Conservation (phyloP, 2,113 vertebrate genomes). For the Aepyceros melampus region DNA sequence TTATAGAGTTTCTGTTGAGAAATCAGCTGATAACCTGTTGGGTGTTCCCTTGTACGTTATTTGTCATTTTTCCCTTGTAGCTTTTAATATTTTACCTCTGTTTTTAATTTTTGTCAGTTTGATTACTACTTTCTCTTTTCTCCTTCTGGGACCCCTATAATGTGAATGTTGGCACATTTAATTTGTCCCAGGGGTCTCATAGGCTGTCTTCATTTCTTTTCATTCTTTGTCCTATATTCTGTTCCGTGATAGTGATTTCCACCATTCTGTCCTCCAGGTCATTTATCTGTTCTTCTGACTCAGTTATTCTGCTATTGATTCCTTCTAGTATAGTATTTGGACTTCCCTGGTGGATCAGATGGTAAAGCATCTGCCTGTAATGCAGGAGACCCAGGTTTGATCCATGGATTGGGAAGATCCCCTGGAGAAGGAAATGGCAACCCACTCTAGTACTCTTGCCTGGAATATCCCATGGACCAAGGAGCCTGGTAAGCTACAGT, state of each 20-base stretch:
- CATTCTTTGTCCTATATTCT: not conserved
- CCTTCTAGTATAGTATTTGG: not conserved
- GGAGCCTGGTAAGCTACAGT: too few relatives aligned
- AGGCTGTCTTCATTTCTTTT: not conserved
- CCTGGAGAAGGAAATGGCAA: too few relatives aligned
- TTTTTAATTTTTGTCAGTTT: not conserved
- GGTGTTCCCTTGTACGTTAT: not conserved
- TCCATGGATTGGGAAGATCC: too few relatives aligned
- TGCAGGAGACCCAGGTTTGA: fast-evolving
- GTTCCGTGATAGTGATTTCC: not conserved
- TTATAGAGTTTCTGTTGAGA: not conserved
- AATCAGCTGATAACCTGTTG: not conserved
- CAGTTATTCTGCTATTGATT: not conserved
- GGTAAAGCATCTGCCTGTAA: too few relatives aligned
- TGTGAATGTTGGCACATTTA: not conserved
- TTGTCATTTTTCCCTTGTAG: not conserved
- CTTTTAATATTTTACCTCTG: not conserved
- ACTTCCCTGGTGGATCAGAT: too few relatives aligned
- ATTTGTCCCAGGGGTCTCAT: not conserved
- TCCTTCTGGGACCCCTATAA: not conserved
- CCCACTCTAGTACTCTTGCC: too few relatives aligned
- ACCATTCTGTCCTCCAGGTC: not conserved
- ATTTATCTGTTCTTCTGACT: not conserved
- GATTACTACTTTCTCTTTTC: not conserved
- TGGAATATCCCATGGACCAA: too few relatives aligned